Evolutionary conservation across 2,797 vertebrate genomes (phyloP).

Genomic region (Glyptemys insculpta): DNA sequence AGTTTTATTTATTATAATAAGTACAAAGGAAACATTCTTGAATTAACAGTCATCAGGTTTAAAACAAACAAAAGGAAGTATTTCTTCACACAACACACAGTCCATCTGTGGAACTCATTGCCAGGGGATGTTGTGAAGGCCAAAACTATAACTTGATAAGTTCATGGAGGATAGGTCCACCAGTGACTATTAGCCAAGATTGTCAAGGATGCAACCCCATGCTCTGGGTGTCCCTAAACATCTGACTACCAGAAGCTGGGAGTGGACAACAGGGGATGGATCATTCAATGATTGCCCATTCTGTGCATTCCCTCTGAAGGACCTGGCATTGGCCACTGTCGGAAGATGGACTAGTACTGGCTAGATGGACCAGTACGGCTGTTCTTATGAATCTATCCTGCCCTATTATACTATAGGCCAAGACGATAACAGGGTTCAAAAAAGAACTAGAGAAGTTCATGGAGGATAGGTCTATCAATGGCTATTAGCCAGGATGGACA

Average conservation of each 20-base stretch:
- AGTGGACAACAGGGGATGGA: neutral
- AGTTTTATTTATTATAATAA: neutral
- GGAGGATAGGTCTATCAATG: no score
- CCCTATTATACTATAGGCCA: neutral
- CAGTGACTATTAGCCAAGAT: neutral
- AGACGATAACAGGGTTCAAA: no score
- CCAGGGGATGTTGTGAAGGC: neutral
- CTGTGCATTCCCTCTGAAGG: neutral
- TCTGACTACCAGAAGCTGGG: neutral
- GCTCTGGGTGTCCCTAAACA: neutral
- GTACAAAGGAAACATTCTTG: neutral
- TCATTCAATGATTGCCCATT: neutral
- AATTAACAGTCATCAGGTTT: neutral
- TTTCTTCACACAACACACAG: neutral
- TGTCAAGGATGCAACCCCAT: no score
- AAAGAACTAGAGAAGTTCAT: no score
- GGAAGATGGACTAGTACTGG: neutral
- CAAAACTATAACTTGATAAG: neutral
- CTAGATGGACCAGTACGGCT: neutral
- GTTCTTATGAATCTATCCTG: neutral
- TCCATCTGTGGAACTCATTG: neutral
- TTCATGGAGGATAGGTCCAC: neutral
- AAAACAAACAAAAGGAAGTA: neutral
- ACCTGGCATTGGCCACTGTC: no score
- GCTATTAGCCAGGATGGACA: no score